Evolutionary conservation across 2,888 invertebrate genomes (phyloP), one percentile per base, ranked within the genome.

Genomic region (Drosophila anomelani): DNA sequence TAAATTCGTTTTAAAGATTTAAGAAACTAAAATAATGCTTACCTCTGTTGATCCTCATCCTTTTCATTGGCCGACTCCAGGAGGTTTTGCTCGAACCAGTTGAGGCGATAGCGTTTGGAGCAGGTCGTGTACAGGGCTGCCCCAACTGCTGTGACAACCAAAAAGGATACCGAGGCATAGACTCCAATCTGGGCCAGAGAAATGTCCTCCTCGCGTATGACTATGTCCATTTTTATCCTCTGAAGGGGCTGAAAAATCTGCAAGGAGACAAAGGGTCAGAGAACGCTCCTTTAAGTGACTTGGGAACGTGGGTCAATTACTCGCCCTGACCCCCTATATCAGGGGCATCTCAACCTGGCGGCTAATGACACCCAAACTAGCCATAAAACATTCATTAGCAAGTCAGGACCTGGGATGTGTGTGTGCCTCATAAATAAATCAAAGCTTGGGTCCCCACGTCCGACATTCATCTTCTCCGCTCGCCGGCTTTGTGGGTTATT

Each of bases 31-130:
- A 34, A 10, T 15, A 26, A n/a, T 1, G 10, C 47, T 51, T 51
- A 93, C 93, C 93, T 93, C 67, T 93, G 92, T 23, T 90, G 92
- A 36, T 92, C 88, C 51, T 92, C 92, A 54, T 91, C 92, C 73
- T 90, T 91, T 73, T 93, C 93, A 39, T 80, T 90, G 23, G 93
- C 94, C 0, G 94, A 93, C 77, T 94, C 94, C 34, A 94, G 88
- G 8, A 94, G 90, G 74, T 93, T 94, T 76, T 94, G 93, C 88
- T 94, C 94, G 79, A 94, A 94, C 94, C 94, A 94, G 89, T 94
- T 94, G 43, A 94, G 92, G 39, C 93, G 92, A 83, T 93, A 94
- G 47, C 93, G 93, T 66, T 92, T 92, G 20, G 94, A 93, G 83
- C 94, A 94, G 53, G 93, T 93, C 36, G 94, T 92, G 76, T 94